Evolutionary conservation across 2,888 invertebrate genomes (phyloP).

Genomic region (Drosophila antonietae): DNA sequence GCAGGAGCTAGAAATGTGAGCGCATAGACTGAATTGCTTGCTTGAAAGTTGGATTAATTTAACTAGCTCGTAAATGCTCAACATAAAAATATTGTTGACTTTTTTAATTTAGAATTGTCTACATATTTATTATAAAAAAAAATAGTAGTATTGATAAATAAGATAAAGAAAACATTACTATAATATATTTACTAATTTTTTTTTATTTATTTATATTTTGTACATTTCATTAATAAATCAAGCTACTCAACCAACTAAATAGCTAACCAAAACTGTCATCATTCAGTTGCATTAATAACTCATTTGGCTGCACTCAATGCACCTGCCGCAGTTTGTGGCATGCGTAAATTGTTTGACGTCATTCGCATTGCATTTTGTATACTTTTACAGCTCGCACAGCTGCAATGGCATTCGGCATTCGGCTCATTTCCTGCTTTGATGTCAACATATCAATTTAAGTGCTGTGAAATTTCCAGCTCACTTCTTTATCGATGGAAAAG

Average conservation of each 20-base stretch:
- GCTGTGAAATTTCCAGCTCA: slow-evolving; percentile 31
- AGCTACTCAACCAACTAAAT: no score
- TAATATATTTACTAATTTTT: no score
- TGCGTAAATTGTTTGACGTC: not conserved
- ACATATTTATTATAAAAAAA: no score
- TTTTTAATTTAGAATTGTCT: no score
- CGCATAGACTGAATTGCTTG: not conserved
- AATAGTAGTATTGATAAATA: no score
- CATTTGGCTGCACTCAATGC: not conserved
- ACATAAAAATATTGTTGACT: no score
- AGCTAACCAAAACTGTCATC: no score
- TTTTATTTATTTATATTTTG: no score
- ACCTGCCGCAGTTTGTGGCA: not conserved
- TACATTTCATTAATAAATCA: no score
- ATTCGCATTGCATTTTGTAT: not conserved
- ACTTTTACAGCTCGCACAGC: not conserved
- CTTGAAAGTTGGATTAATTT: not conserved
- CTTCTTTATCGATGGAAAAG: not conserved
- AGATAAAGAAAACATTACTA: no score
- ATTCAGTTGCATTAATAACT: not conserved
- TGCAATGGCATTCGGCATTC: not conserved
- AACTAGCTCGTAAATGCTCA: no score
- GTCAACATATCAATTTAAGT: slow-evolving; percentile 22
- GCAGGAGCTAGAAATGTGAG: not conserved
- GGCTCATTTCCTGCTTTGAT: slow-evolving; percentile 14